Evolutionary conservation across 1,140 invertebrate species (phyloP).

Genomic region (Drosophila eugracilis): DNA sequence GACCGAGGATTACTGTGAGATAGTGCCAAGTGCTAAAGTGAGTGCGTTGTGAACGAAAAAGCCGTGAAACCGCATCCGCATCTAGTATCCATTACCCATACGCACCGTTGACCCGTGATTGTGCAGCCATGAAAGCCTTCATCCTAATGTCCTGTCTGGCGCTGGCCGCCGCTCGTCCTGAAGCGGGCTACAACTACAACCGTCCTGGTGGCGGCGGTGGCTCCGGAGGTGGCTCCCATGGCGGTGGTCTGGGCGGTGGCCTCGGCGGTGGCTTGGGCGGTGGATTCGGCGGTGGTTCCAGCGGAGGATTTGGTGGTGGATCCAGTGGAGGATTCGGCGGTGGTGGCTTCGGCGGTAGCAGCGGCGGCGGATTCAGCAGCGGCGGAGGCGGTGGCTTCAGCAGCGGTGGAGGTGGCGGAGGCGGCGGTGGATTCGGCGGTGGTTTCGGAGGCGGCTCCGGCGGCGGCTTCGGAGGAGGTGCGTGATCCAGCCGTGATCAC

Average conservation of each 20-base stretch:
- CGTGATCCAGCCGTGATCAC: conserved; percentile 34
- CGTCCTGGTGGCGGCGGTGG: conserved; percentile 85
- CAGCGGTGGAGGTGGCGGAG: conserved; percentile 73
- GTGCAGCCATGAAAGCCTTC: conserved; percentile 83
- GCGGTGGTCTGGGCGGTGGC: conserved; percentile 60
- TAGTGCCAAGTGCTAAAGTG: conserved; percentile 62
- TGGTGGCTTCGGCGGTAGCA: conserved; percentile 31
- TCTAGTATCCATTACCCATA: conserved; percentile 32
- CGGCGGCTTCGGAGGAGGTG: conserved; percentile 69
- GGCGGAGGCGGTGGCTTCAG: conserved; percentile 78
- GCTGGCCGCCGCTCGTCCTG: conserved; percentile 87
- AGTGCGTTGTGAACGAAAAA: conserved; percentile 33
- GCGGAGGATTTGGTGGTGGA: conserved; percentile 56
- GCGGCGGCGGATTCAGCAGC: conserved; percentile 36
- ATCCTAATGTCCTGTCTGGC: conserved; percentile 87
- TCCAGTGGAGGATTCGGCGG: conserved; percentile 31
- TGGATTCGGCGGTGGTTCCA: conserved; percentile 42
- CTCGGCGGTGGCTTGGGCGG: conserved; percentile 51
- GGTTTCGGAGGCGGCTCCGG: conserved; percentile 53
- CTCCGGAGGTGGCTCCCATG: conserved; percentile 45
- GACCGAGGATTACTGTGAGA: conserved; percentile 83
- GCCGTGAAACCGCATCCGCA: conserved; percentile 17
- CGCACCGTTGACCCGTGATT: conserved; percentile 48
- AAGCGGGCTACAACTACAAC: conserved; percentile 87
- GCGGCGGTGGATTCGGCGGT: conserved; percentile 51